A percentile compares a stretch with the other conserved stretches of the same genome.
These are phyloP conservation scores for Bursaphelenchus mucronatus DNA, from an alignment of 1,140 invertebrate genomes.

Conservation along the genomic window DNA sequence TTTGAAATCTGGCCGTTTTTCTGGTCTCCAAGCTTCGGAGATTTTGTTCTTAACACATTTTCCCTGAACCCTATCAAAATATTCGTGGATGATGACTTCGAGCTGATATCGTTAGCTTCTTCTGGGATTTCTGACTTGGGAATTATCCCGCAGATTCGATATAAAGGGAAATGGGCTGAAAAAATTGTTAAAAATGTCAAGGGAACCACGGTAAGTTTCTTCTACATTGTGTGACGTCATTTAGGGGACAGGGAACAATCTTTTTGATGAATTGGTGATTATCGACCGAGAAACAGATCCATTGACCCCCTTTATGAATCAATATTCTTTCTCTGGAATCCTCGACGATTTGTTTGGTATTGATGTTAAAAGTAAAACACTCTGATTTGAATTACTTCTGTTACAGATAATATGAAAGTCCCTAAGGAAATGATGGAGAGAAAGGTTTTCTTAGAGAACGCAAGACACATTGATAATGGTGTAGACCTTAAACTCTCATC, in stretches of 20 bases:
- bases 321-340: constrained; percentile 92
- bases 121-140: background rate
- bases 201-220: constrained; percentile 2
- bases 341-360: constrained; percentile 84
- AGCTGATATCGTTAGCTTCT: constrained; percentile 7
- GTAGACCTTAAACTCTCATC: constrained; percentile 4
- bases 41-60: constrained; percentile 14
- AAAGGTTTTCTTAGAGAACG: background rate
- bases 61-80: background rate
- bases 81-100: constrained; percentile 7
- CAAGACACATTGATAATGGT: background rate
- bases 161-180: constrained; percentile 6
- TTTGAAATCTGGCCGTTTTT: constrained; percentile 14
- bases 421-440: constrained; percentile 8
- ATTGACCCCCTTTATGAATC: constrained; percentile 82
- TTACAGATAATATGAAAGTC: constrained; percentile 21
- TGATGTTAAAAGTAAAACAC: constrained; percentile 53
- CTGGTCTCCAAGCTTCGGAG: constrained; percentile 15
- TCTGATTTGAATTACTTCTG: background rate
- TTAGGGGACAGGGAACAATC: background rate
- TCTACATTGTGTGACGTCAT: background rate
- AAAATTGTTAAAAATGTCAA: constrained; percentile 5
- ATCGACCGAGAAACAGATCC: constrained; percentile 85
- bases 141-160: constrained; percentile 3
- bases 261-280: constrained; percentile 67